Conservation (phyloP, 2,888 invertebrate genomes). For the Sclerodermus sp. region DNA sequence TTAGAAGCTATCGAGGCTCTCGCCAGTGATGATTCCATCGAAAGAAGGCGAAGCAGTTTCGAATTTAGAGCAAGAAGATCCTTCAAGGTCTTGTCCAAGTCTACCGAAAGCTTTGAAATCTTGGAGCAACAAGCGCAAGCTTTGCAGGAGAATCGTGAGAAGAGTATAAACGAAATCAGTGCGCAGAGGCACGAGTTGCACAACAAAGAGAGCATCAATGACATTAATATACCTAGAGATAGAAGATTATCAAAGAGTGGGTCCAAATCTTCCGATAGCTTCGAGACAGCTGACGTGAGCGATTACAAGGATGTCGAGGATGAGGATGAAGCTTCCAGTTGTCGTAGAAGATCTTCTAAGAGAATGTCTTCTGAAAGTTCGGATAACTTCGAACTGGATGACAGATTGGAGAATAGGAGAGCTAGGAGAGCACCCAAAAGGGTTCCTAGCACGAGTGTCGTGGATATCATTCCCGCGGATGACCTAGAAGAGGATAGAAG, state of each 20-base stretch:
- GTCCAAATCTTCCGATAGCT: constrained; percentile 49
- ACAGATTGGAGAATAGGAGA: constrained; percentile 42
- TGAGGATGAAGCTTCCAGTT: constrained; percentile 10
- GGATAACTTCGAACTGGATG: constrained; percentile 49
- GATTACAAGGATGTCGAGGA: constrained; percentile 20
- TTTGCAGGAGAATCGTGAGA: neutral
- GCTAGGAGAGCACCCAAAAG: constrained; percentile 42
- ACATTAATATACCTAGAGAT: constrained; percentile 41
- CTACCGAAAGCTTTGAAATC: constrained; percentile 49
- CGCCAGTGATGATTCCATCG: constrained; percentile 38
- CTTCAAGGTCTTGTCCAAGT: constrained; percentile 46
- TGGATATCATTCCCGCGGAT: constrained; percentile 34
- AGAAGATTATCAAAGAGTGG: constrained; percentile 37
- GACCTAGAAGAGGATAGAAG: constrained; percentile 30
- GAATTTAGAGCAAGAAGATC: constrained; percentile 34
- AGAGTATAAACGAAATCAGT: too few species aligned
- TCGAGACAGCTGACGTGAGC: constrained; percentile 34
- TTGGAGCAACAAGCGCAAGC: constrained; percentile 23
- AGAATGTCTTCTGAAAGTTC: constrained; percentile 51
- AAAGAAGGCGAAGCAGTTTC: constrained; percentile 40
- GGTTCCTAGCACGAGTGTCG: constrained; percentile 39
- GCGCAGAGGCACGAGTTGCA: constrained; percentile 29
- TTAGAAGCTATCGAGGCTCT: constrained; percentile 42
- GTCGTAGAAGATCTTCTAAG: constrained; percentile 31
- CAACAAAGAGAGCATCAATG: constrained; percentile 47